A percentile compares a stretch with the other conserved stretches of the same genome.
These are phyloP conservation scores for Peromyscus melanophrys DNA, from an alignment of 2,797 vertebrate species.

Conservation along the genomic window DNA sequence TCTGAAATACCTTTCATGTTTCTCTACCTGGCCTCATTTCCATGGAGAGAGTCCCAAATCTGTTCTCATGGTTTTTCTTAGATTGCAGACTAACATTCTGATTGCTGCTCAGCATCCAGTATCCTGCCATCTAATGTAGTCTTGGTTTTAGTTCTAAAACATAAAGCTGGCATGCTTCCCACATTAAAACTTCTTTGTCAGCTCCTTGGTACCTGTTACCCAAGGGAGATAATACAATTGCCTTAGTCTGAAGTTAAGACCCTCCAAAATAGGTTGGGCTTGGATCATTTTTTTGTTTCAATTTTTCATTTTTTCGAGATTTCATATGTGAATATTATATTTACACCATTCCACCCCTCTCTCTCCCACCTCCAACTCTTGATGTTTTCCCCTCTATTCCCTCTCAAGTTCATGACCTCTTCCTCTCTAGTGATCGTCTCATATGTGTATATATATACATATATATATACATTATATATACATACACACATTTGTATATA, in stretches of 20 bases:
- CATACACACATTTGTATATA: background rate
- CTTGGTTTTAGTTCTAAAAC: constrained; percentile 58
- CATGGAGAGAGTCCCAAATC: background rate
- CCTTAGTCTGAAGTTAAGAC: background rate
- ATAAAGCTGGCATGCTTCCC: constrained; percentile 14
- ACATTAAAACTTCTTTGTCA: background rate
- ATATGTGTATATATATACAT: background rate
- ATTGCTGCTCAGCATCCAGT: constrained; percentile 30
- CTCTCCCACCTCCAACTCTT: background rate
- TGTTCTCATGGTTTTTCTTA: constrained; percentile 15
- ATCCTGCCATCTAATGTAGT: constrained; percentile 26
- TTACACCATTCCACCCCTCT: background rate
- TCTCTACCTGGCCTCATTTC: background rate
- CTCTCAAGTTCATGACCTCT: background rate
- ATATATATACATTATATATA: background rate
- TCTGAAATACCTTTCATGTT: constrained; percentile 12
- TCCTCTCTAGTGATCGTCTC: background rate
- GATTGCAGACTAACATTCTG: constrained; percentile 6
- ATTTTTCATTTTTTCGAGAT: background rate
- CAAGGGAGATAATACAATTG: background rate
- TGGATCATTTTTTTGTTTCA: background rate
- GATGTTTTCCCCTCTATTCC: background rate
- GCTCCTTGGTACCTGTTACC: background rate
- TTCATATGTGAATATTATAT: background rate
- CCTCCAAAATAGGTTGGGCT: background rate